A percentile compares a stretch with the other conserved stretches of the same genome.
Conservation (phyloP, 2,797 vertebrate genomes). For the Sebastes reedi region DNA sequence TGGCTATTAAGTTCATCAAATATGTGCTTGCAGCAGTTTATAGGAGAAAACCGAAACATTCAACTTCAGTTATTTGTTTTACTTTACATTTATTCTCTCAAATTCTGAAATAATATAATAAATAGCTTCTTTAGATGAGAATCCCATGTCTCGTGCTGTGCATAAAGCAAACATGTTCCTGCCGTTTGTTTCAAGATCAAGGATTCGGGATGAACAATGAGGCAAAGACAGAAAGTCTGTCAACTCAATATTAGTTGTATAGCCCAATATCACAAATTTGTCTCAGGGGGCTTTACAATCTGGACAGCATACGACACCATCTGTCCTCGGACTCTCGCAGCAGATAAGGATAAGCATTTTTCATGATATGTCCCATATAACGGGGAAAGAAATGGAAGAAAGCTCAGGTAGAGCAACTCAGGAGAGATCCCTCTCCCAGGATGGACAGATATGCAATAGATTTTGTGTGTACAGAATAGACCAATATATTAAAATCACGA, state of each 20-base stretch:
- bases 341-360: no score
- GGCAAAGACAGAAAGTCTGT: not conserved
- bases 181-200: not conserved
- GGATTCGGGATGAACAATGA: not conserved
- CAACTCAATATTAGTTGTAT: no score
- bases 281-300: no score
- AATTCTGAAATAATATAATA: not conserved
- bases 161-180: not conserved
- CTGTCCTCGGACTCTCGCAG: fast-evolving
- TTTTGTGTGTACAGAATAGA: no score
- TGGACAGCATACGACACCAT: no score
- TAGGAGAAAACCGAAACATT: not conserved
- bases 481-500: fast-evolving
- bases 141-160: not conserved
- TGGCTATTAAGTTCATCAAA: not conserved
- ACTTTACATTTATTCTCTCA: not conserved
- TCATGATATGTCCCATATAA: no score
- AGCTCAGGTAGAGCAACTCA: no score
- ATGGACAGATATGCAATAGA: no score
- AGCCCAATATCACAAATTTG: no score
- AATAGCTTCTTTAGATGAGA: not conserved
- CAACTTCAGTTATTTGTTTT: not conserved
- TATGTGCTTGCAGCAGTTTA: not conserved
- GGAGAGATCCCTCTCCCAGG: no score
- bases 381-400: no score